These are phyloP conservation scores for Cyprinodon brontotheroides DNA, from an alignment of 2,113 vertebrate species.

Conservation along the genomic window DNA sequence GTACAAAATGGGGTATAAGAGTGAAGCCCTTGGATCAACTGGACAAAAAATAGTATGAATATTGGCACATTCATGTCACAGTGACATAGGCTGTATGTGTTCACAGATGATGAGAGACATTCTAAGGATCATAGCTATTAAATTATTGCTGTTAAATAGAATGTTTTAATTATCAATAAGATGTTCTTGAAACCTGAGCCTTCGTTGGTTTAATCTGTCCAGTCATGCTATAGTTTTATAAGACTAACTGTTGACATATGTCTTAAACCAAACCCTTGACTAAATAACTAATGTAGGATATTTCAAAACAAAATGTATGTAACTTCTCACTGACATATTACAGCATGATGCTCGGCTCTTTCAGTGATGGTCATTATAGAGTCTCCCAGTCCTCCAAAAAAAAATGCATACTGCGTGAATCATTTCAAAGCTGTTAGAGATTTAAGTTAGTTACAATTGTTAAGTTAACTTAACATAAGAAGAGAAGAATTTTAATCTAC, in stretches of 20 bases:
- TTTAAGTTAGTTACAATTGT: too few species aligned
- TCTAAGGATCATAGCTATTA: neutral
- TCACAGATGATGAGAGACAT: neutral
- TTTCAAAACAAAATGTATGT: neutral
- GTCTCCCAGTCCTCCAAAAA: neutral
- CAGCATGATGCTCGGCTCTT: neutral
- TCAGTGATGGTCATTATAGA: neutral
- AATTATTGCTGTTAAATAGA: too few species aligned
- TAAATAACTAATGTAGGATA: neutral
- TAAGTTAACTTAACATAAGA: too few species aligned
- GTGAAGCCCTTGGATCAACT: neutral
- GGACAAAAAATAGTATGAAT: neutral
- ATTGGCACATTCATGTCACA: neutral
- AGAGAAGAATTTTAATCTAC: too few species aligned
- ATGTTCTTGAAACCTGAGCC: neutral
- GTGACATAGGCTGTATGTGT: neutral
- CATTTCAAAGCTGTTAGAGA: too few species aligned
- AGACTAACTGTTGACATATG: too few species aligned
- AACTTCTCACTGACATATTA: neutral
- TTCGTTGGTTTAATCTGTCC: neutral
- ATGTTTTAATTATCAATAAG: neutral
- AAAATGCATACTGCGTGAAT: neutral
- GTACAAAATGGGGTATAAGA: neutral
- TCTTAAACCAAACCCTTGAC: neutral
- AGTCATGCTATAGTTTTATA: neutral